Conservation (phyloP, 2,113 vertebrate genomes). For the Passerina amoena region DNA sequence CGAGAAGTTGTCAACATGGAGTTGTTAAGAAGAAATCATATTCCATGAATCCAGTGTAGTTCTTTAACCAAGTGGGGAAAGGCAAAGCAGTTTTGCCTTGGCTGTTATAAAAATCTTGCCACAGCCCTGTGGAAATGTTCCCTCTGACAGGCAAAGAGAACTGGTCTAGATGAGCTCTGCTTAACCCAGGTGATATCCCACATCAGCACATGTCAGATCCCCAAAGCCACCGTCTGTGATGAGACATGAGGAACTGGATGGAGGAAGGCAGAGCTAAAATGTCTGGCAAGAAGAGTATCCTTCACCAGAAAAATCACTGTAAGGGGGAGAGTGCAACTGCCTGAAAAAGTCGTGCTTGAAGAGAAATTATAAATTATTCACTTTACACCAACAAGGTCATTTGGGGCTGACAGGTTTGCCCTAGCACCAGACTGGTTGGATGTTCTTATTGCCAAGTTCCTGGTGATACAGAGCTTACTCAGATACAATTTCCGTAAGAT, state of each 20-base stretch:
- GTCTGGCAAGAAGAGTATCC: not conserved
- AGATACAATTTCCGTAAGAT: not conserved
- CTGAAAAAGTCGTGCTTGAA: not conserved
- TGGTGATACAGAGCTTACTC: not conserved
- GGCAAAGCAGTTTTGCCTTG: not conserved
- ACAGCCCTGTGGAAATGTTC: not conserved
- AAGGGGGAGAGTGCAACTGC: not conserved
- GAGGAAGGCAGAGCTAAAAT: not conserved
- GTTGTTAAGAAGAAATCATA: not conserved
- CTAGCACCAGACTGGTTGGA: not conserved
- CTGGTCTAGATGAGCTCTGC: not conserved
- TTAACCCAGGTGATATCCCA: not conserved
- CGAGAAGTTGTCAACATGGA: not conserved
- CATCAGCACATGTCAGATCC: not conserved
- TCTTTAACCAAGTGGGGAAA: not conserved
- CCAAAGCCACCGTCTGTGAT: not conserved
- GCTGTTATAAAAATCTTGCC: not conserved
- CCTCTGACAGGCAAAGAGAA: not conserved
- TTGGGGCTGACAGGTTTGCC: not conserved
- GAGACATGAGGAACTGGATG: not conserved
- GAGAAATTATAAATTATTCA: not conserved
- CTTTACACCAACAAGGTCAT: not conserved
- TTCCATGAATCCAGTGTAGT: not conserved
- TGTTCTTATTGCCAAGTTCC: not conserved
- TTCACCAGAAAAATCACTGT: not conserved